Evolutionary conservation across 2,113 vertebrate species (phyloP).

Genomic region (Hemibates koningsi): DNA sequence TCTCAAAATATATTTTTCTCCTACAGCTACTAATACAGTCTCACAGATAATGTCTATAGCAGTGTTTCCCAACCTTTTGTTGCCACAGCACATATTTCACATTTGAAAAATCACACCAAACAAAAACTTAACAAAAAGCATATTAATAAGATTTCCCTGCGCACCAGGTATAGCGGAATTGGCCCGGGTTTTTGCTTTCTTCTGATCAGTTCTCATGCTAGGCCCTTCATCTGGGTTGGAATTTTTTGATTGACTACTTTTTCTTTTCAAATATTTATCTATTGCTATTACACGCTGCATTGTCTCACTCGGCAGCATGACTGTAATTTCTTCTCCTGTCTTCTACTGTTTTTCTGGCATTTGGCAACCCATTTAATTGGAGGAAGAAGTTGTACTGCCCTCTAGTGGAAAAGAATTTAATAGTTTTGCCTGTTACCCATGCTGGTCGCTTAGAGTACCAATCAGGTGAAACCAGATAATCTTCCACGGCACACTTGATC

Average conservation of each 20-base stretch:
- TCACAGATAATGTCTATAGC: not conserved
- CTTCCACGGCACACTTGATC: not conserved
- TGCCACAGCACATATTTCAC: not conserved
- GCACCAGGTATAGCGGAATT: not conserved
- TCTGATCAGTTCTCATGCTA: not conserved
- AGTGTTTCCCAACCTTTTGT: not conserved
- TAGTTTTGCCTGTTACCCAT: not conserved
- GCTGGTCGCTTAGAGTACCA: not conserved
- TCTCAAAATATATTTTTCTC: not conserved
- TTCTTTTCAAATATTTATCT: not conserved
- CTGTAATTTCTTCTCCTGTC: not conserved
- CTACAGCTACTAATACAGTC: not conserved
- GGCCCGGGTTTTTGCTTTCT: not conserved
- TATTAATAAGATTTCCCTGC: not conserved
- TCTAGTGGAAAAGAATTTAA: not conserved
- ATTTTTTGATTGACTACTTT: not conserved
- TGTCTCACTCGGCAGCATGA: fast-evolving
- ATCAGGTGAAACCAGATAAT: not conserved
- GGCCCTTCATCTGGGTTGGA: not conserved
- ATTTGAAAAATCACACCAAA: not conserved
- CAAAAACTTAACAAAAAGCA: not conserved
- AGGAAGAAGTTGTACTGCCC: not conserved
- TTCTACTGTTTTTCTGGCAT: not conserved
- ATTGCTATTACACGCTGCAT: not conserved
- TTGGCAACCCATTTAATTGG: not conserved